Evolutionary conservation across 1,140 invertebrate genomes (phyloP).

Genomic region (Drosophila ficusphila): DNA sequence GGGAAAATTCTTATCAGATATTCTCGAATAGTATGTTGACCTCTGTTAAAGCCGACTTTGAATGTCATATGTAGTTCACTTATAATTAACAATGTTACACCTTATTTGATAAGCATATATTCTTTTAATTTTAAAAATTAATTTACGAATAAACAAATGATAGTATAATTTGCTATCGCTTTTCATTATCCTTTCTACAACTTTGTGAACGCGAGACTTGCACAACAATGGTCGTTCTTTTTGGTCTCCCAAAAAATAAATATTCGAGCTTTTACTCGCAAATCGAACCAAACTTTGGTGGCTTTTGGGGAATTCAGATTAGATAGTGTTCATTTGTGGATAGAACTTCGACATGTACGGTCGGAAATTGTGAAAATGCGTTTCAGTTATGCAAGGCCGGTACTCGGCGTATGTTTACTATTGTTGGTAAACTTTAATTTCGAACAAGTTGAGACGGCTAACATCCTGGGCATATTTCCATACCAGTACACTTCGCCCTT

Average conservation of each 20-base stretch:
- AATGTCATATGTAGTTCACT: no score
- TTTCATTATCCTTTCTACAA: no score
- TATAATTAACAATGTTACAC: no score
- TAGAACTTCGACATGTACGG: constrained; percentile 8
- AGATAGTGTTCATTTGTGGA: constrained; percentile 9
- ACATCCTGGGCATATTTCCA: constrained; percentile 42
- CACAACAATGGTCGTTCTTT: no score
- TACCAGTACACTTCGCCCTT: constrained; percentile 25
- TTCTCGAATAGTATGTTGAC: no score
- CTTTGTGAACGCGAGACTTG: no score
- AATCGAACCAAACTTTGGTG: not conserved
- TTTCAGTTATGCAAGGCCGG: not conserved
- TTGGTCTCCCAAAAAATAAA: no score
- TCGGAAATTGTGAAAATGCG: constrained; percentile 7
- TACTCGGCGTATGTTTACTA: not conserved
- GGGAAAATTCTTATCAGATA: no score
- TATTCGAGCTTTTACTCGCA: not conserved
- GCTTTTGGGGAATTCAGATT: not conserved
- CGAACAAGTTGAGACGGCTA: constrained; percentile 9
- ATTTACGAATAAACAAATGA: no score
- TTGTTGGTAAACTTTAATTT: not conserved
- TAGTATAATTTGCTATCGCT: no score
- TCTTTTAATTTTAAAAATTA: not conserved
- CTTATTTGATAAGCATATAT: no score
- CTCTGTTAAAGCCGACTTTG: no score